Evolutionary conservation across 2,797 vertebrate genomes (phyloP), one percentile per base, ranked within the genome.

Genomic region (Mormyrus proboscirostris): DNA sequence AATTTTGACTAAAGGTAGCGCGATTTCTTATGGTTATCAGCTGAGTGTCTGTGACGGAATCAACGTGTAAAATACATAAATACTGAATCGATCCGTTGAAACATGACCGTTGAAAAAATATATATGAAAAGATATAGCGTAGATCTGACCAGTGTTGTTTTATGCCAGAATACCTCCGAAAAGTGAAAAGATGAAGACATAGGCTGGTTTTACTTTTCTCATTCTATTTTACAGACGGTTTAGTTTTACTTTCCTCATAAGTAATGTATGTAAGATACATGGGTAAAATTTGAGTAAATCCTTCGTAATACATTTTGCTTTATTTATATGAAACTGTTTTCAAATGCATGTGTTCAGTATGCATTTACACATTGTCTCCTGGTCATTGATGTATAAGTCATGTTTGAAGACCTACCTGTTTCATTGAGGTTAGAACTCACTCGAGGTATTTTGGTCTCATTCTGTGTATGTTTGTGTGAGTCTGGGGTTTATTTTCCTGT

Each of bases 1-100:
- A 88, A 88, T 88, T 73, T 33, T 59, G 44, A 62, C 22, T 89
- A 44, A 59, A 50, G 50, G 51, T 88, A 82, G 49, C 50, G 69
- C 41, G 38, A 41, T 79, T 44, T 73, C 65, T 38, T 73, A 14
- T 44, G 16, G 6, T 79, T 79, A 79, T 83, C 88, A 84, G 62
- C 29, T 73, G 62, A 73, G 86, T 55, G 51, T 87, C 65, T 29
- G 62, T 76, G 62, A 57, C 86, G 62, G 47, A 33, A 85, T 22
- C n/a, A 86, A 41, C 33, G 8, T 47, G n/a, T 84, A 50, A 84
- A 47, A 84, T 50, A 50, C 47, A 50, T 84, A 51, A 84, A 84
- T 84, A n/a, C 47, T 84, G 22, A 84, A 84, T 51, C 22, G 82
- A 50, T 84, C 41, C 41, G 47, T 22, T 84, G 47, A 84, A 62